Evolutionary conservation across 2,888 invertebrate species (phyloP), one percentile per base, ranked within the genome.

Genomic region (Nebria salina): DNA sequence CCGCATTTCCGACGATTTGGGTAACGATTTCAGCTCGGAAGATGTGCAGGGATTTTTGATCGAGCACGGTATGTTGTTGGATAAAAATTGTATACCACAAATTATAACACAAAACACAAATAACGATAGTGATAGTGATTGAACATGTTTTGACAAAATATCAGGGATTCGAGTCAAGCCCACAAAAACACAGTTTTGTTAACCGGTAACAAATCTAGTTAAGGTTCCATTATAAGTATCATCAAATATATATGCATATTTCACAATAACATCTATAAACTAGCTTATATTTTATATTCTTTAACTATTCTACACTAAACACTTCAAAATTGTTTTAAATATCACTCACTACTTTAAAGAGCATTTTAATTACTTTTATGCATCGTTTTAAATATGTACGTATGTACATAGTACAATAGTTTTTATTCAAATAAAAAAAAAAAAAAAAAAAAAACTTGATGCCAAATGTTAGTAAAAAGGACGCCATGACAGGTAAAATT

Each of bases 31-130:
- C 89, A 96, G 92, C 89, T 92, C 96, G 3, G 94, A 94, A 54
- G 98, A 98, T 89, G 94, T 99, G 20, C 97, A 98, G 90, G 93
- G 93, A 85, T 98, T 95, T 89, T 91, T 99, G 5, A 93, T 96
- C 82, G 98, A 98, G 87, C 94, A 94, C 89, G 95, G 95, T 72
- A 92, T 96, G 88, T 89, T 96, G 81, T 92, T 93, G 75, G 95
- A 96, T 87, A 94, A 94, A 88, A 92, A 90, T 82, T 91, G 90
- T 85, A 88, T 90, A 82, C 92, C 92, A 43, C 84, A 87, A 64
- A 89, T 91, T 54, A 88, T 91, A 78, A 86, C 85, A 83, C 86
- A 85, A 78, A 85, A 85, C 13, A 84, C 85, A 15, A 85, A 84
- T 42, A 86, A 88, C 80, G 85, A 85, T 77, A 87, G 87, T 65